Conservation (phyloP, 2,888 invertebrate species). For the Lordiphosa andalusiaca region DNA sequence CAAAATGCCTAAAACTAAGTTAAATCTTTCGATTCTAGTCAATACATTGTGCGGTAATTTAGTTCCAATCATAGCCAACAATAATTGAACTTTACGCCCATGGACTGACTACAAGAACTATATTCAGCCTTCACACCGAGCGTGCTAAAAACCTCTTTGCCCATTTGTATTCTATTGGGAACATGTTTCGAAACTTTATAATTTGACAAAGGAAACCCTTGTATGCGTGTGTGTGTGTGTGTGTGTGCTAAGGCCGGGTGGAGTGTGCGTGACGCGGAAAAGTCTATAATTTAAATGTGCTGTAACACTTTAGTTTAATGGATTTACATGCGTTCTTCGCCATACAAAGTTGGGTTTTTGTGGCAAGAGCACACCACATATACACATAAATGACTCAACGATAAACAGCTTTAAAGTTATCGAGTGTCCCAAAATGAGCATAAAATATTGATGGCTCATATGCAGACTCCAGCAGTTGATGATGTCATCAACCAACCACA, state of each 20-base stretch:
- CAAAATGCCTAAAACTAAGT: too few species aligned
- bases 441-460: constrained; percentile 53
- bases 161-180: constrained; percentile 2
- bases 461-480: constrained; percentile 38
- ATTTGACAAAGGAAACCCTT: constrained; percentile 9
- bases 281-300: constrained; percentile 48
- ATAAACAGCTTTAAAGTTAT: constrained; percentile 57
- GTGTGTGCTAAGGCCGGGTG: constrained; percentile 1
- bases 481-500: constrained; percentile 45
- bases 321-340: constrained; percentile 35
- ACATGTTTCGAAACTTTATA: constrained; percentile 10
- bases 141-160: constrained; percentile 1
- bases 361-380: constrained; percentile 4
- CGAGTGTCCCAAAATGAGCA: constrained; percentile 48
- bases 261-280: constrained; percentile 44
- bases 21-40: too few species aligned
- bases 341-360: constrained; percentile 30
- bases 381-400: constrained; percentile 25
- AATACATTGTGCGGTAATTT: too few species aligned
- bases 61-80: too few species aligned
- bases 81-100: too few species aligned
- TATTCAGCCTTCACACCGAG: background rate
- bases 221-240: constrained; percentile 23
- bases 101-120: too few species aligned
- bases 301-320: constrained; percentile 54